phyloP scores from a whole-genome alignment of 2,797 vertebrate genomes.

The Botia almorhae region DNA sequence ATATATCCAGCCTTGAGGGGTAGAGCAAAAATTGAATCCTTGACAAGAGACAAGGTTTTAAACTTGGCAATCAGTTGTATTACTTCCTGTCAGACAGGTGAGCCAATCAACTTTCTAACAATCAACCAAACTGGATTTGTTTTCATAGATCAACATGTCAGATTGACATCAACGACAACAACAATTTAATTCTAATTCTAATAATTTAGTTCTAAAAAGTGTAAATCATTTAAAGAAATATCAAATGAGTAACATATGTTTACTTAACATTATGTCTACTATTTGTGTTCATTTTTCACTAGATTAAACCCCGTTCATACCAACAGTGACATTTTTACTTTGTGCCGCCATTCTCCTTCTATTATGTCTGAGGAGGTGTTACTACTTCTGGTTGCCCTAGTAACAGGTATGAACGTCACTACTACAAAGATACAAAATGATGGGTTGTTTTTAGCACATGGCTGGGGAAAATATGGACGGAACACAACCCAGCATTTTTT shows the following conservation, averaged over 20 bases:
- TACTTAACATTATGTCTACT: neutral
- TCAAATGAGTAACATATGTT: neutral
- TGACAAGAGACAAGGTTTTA: slow-evolving; percentile 14
- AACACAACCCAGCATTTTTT: no score
- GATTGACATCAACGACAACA: neutral
- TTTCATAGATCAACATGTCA: neutral
- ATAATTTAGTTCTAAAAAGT: no score
- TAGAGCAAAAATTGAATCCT: slow-evolving; percentile 5
- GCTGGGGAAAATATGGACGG: no score
- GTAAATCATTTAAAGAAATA: no score
- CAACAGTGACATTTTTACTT: neutral
- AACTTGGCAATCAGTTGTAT: neutral
- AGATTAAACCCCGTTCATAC: neutral
- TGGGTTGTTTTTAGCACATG: no score
- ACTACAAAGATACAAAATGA: no score
- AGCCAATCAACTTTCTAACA: neutral
- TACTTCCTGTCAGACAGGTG: neutral
- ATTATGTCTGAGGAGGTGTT: neutral
- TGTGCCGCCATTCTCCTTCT: neutral
- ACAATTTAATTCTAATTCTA: no score
- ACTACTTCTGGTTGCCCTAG: neutral
- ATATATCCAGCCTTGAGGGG: slow-evolving; percentile 45
- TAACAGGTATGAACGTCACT: neutral
- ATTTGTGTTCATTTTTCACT: neutral
- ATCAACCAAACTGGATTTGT: neutral